Evolutionary conservation across 1,140 invertebrate genomes (phyloP).

Genomic region (Achatina immaculata): DNA sequence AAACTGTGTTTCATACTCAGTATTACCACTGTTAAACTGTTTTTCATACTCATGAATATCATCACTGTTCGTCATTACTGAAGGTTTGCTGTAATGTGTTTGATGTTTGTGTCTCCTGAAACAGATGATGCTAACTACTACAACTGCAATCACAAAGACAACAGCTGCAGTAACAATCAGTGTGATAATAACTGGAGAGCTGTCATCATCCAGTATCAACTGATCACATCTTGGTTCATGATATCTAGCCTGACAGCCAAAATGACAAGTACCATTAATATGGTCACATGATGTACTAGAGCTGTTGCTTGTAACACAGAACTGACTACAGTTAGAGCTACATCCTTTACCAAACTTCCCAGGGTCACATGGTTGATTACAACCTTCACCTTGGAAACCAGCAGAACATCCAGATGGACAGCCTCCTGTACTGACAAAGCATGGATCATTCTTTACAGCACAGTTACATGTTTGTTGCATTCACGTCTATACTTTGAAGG

Average conservation of each 20-base stretch:
- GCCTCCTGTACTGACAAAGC: no score
- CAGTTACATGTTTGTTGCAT: neutral
- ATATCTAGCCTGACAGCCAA: neutral
- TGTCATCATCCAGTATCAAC: neutral
- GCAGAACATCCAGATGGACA: neutral
- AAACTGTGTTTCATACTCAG: no score
- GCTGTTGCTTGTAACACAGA: no score
- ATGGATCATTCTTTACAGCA: conserved; percentile 2
- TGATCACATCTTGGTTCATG: neutral
- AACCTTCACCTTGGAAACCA: no score
- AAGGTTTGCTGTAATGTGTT: neutral
- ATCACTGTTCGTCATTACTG: neutral
- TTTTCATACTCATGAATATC: no score
- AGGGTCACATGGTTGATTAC: no score
- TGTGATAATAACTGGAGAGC: neutral
- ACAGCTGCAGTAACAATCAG: neutral
- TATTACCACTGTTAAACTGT: no score
- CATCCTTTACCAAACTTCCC: no score
- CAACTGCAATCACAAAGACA: neutral
- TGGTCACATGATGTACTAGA: no score
- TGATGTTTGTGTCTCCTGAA: neutral
- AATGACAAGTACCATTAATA: neutral
- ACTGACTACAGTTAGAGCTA: no score
- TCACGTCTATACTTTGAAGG: no score
- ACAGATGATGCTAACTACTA: neutral